Evolutionary conservation across 2,888 invertebrate genomes (phyloP), one percentile per base, ranked within the genome.

Genomic region (Cephus rjabovi): DNA sequence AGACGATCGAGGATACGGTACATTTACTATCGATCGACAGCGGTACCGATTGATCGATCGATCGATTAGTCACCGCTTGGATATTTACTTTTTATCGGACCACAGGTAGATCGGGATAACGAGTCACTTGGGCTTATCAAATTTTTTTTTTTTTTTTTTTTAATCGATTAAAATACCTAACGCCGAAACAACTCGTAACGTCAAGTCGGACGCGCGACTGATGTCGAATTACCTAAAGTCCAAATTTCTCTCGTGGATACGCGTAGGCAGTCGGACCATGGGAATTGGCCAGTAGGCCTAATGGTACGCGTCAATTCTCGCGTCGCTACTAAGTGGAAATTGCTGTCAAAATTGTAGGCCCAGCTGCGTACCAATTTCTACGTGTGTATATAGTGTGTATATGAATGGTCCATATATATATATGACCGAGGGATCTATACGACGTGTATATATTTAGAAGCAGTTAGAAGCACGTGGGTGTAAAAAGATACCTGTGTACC

Each of bases 281-380:
- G 15, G 33, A 71, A 71, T 71, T 71, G 71, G 71, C 74, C 35
- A 74, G n/a, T 74, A 34, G 74, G 30, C 74, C 11, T 34, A 30
- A 35, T 34, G 74, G n/a, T 34, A 30, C 74, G 34, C 35, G 74
- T 34, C 74, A 34, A 11, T 74, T 74, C 74, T 35, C 37, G 34
- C 9, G 34, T 30, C 30, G 34, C 74, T 89, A 89, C 89, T 91
- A 91, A 91, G 90, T 91, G 90, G 90, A 90, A 91, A 91, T 90
- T 90, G 90, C 89, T 91, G 90, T 91, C 90, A 89, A 91, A 90
- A 90, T 87, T 86, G 87, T 86, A 83, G 88, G 86, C 81, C 84
- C 85, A 84, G 80, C 81, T 82, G 84, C 80, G 81, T 85, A 86
- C 87, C 86, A 33, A 87, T 82, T 85, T 83, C 85, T 83, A 82